Conservation (phyloP, 1,140 invertebrate species). For the Caerostris darwini region DNA sequence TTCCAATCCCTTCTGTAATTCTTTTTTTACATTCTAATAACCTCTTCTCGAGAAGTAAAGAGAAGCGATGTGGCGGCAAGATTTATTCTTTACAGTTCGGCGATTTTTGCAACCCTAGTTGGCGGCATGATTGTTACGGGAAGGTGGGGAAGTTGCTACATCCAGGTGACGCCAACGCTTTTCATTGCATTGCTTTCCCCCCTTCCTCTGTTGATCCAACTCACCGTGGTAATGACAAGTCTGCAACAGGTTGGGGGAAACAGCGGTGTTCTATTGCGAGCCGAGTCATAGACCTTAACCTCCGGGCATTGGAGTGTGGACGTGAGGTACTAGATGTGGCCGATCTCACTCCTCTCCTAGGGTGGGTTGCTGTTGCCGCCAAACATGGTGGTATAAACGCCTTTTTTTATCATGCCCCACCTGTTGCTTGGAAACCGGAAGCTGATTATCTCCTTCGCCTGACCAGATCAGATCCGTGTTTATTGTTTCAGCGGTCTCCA, state of each 20-base stretch:
- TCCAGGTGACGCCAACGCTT: constrained; percentile 72
- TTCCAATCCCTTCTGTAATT: not conserved
- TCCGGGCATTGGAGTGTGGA: constrained; percentile 64
- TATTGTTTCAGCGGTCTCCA: constrained; percentile 54
- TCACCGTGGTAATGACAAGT: constrained; percentile 74
- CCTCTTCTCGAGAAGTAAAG: not conserved
- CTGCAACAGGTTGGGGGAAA: constrained; percentile 72
- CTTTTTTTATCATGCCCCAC: constrained; percentile 74
- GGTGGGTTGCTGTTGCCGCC: constrained; percentile 60
- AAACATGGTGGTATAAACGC: constrained; percentile 71
- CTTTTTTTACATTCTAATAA: not conserved
- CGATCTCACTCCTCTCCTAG: constrained; percentile 55
- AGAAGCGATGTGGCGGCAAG: constrained; percentile 17
- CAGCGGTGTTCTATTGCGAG: constrained; percentile 60
- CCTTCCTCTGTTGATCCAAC: constrained; percentile 51
- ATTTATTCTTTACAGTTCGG: constrained; percentile 3
- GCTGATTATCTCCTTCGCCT: constrained; percentile 55
- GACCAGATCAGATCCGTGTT: constrained; percentile 68
- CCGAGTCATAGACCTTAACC: constrained; percentile 75
- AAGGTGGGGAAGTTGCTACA: constrained; percentile 52
- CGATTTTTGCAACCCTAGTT: constrained; percentile 57
- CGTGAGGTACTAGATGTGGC: constrained; percentile 68
- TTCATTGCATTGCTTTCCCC: constrained; percentile 60
- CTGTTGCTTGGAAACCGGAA: constrained; percentile 72
- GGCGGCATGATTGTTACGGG: constrained; percentile 8